Conservation (phyloP, 2,113 vertebrate genomes). For the Gymnorhina tibicen region DNA sequence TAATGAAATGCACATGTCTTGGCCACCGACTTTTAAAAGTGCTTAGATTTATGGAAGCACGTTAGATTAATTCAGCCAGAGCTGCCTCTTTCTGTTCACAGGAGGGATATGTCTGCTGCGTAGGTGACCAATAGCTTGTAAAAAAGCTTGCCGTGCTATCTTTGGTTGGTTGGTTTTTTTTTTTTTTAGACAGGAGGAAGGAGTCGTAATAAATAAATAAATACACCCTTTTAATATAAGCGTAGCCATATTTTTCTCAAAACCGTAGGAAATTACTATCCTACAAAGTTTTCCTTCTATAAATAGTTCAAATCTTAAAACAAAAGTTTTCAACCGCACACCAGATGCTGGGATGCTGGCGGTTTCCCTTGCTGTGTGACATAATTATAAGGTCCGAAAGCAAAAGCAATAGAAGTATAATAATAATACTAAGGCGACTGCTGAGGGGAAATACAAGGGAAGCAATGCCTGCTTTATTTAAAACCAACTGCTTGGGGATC, state of each 20-base stretch:
- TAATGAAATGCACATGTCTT: slow-evolving; percentile 67
- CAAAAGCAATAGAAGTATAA: slow-evolving; percentile 67
- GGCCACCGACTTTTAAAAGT: slow-evolving; percentile 45
- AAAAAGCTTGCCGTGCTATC: background rate
- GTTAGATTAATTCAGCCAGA: slow-evolving; percentile 26
- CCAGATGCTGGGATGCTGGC: slow-evolving; percentile 80
- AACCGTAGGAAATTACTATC: slow-evolving; percentile 81
- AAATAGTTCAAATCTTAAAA: slow-evolving; percentile 83
- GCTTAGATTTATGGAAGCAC: slow-evolving; percentile 54
- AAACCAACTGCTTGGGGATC: background rate
- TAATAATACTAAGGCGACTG: slow-evolving; percentile 66
- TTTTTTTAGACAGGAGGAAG: background rate
- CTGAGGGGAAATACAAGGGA: slow-evolving; percentile 61
- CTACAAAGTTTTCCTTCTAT: slow-evolving; percentile 79
- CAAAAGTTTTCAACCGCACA: slow-evolving; percentile 82
- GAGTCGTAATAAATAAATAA: slow-evolving; percentile 65
- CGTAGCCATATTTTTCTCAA: slow-evolving; percentile 69
- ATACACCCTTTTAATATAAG: slow-evolving; percentile 65
- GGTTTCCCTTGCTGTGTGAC: slow-evolving; percentile 83
- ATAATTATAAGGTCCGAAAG: slow-evolving; percentile 81
- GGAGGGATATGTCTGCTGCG: slow-evolving; percentile 11
- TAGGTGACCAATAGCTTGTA: background rate
- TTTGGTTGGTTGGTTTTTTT: background rate
- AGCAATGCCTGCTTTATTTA: slow-evolving; percentile 54
- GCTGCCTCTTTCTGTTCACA: background rate